Percentiles rank a stretch among this genome's conserved stretches.
These are phyloP conservation scores for Baccha elongata DNA, from an alignment of 2,888 invertebrate species.

Conservation along the genomic window DNA sequence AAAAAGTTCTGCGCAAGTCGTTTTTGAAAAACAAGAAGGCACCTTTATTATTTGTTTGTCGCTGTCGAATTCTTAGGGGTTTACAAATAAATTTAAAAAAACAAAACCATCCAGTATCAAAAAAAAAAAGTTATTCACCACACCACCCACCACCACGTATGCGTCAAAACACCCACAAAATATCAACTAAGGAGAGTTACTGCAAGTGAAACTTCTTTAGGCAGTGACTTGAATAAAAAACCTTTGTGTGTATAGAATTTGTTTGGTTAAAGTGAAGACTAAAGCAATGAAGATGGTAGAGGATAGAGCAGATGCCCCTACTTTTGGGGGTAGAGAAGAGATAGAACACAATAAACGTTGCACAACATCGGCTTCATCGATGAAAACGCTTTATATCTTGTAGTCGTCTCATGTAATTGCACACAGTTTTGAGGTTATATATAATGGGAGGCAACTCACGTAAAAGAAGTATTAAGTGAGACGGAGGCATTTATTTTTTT, in stretches of 20 bases:
- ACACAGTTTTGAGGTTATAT: conserved; percentile 30
- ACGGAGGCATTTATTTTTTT: not conserved
- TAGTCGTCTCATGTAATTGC: conserved; percentile 34
- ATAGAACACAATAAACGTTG: conserved; percentile 25
- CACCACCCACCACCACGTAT: conserved; percentile 57
- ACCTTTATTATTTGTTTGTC: conserved; percentile 40
- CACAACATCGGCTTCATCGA: conserved; percentile 39
- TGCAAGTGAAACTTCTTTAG: not conserved
- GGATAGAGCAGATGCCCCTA: not conserved
- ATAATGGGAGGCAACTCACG: conserved; percentile 6
- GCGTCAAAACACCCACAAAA: not conserved
- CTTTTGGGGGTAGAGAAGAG: not conserved
- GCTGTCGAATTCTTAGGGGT: conserved; percentile 8
- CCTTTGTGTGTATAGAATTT: not conserved
- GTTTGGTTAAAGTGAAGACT: not conserved
- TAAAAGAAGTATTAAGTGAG: conserved; percentile 24
- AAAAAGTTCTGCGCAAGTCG: conserved; percentile 7
- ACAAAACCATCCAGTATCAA: conserved; percentile 41
- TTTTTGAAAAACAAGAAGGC: conserved; percentile 42
- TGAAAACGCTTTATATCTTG: conserved; percentile 27
- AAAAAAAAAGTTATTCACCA: not conserved
- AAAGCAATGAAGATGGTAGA: not conserved
- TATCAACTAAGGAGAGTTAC: not conserved
- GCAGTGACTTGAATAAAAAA: not conserved
- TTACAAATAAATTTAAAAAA: conserved; percentile 11